phyloP scores from a whole-genome alignment of 2,888 invertebrate genomes.

The Microplitis deprimator region DNA sequence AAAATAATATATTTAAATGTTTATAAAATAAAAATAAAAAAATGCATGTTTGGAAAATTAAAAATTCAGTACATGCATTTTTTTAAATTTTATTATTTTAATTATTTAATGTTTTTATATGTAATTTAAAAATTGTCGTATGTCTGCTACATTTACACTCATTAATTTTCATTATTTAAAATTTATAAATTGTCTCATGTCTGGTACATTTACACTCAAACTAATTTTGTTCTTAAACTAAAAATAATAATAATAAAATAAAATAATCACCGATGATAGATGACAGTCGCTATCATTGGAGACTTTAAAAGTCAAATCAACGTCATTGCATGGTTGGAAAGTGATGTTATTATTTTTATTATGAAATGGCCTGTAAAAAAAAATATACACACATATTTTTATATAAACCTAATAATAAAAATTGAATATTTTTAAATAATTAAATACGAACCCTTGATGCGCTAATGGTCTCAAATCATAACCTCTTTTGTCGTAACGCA shows the following conservation, averaged over 20 bases:
- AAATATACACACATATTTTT: neutral
- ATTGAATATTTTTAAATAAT: slow-evolving; percentile 25
- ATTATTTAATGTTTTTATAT: too few species aligned
- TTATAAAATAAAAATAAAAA: too few species aligned
- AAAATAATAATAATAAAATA: neutral
- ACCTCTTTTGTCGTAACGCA: slow-evolving; percentile 12
- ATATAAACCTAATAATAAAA: neutral
- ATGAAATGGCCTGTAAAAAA: slow-evolving; percentile 30
- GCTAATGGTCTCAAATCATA: slow-evolving; percentile 14
- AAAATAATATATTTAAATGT: too few species aligned
- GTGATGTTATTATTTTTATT: slow-evolving; percentile 57
- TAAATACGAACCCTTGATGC: slow-evolving; percentile 6
- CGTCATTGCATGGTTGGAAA: slow-evolving; percentile 69
- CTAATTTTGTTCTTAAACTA: neutral
- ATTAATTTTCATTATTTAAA: too few species aligned
- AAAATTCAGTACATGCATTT: too few species aligned
- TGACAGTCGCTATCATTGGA: slow-evolving; percentile 42
- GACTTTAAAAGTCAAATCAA: slow-evolving; percentile 39
- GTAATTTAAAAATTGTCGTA: too few species aligned
- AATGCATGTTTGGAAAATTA: too few species aligned
- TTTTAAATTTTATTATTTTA: too few species aligned
- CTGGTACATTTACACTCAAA: neutral
- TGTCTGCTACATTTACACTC: too few species aligned
- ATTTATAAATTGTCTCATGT: too few species aligned
- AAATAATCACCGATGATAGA: slow-evolving; percentile 54